Conservation (phyloP, 1,140 invertebrate species). For the Ips typographus region DNA sequence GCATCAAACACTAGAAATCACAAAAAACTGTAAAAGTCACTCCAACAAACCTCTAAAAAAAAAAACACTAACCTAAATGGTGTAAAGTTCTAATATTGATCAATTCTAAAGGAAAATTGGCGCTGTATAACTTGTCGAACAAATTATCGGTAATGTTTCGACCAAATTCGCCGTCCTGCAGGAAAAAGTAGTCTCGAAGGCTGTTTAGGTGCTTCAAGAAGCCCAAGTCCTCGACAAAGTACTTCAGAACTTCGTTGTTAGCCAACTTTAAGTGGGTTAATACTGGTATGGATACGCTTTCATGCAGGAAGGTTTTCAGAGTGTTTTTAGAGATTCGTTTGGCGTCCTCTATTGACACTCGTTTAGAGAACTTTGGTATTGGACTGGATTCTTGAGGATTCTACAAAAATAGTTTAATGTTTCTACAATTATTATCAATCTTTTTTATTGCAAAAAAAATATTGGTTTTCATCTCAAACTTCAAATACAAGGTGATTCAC, state of each 20-base stretch:
- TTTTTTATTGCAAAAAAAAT: too few relatives aligned
- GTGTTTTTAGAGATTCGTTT: constrained; percentile 35
- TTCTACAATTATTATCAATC: too few relatives aligned
- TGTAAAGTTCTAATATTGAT: constrained; percentile 68
- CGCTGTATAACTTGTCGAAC: constrained; percentile 64
- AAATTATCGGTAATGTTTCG: constrained; percentile 66
- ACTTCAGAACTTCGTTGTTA: constrained; percentile 69
- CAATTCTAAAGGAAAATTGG: constrained; percentile 63
- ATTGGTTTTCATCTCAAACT: too few relatives aligned
- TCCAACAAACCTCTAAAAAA: too few relatives aligned
- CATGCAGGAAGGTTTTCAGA: constrained; percentile 57
- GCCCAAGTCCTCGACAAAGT: constrained; percentile 66
- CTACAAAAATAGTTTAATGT: background rate
- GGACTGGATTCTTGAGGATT: background rate
- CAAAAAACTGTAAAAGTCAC: background rate
- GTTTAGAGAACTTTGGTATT: constrained; percentile 32
- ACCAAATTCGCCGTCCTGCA: constrained; percentile 76
- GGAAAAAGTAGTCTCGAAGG: constrained; percentile 71
- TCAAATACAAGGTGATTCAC: too few relatives aligned
- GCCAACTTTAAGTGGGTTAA: constrained; percentile 67
- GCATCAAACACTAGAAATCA: constrained; percentile 61
- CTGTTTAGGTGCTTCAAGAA: constrained; percentile 69
- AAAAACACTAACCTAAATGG: constrained; percentile 47
- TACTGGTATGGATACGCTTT: constrained; percentile 66
- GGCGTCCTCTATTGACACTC: constrained; percentile 34